Evolutionary conservation across 2,797 vertebrate genomes (phyloP), one percentile per base, ranked within the genome.

Genomic region (Bryconaethiops microstoma): DNA sequence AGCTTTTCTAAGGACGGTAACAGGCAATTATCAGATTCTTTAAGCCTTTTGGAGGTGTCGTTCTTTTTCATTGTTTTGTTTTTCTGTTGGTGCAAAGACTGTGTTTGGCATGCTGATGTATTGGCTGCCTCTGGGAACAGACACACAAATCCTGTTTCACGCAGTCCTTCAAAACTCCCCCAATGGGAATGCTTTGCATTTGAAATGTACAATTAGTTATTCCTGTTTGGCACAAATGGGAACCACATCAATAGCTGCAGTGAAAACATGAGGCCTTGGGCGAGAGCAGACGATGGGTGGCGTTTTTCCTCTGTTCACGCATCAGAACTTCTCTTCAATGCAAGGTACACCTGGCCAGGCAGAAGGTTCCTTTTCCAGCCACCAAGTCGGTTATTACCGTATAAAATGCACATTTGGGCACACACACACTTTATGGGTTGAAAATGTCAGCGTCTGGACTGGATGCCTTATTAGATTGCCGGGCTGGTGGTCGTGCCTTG

Each of bases 131-230:
- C 82, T 72, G 82, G 86, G 88, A 89, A 89, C 87, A 89, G 88
- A 92, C 89, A 67, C 86, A 86, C 84, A 91, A 92, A 93, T 93
- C 92, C 90, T 86, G 88, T 91, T 89, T 90, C 88, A 89, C 73
- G 78, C 88, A 80, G 73, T 90, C 86, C 89, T 91, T 91, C 88
- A 90, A 80, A 92, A 90, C 85, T 87, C 79, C 89, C 62, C 92
- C 90, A 82, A 87, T 89, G 87, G 92, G 90, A 91, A 90, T 87
- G 90, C 89, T 93, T 94, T 93, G 89, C 91, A 93, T 93, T 90
- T 89, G 84, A 94, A 93, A 93, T 92, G 87, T 90, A 91, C 91
- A 93, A 94, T 95, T 93, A 92, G 91, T 90, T 91, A 89, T 89
- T 92, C 92, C 89, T 92, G 89, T 92, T 92, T 91, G 87, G 88